Percentiles rank a stretch among this genome's conserved stretches.
These are phyloP conservation scores for Callithrix jacchus DNA, from an alignment of 2,113 vertebrate genomes.

Conservation along the genomic window DNA sequence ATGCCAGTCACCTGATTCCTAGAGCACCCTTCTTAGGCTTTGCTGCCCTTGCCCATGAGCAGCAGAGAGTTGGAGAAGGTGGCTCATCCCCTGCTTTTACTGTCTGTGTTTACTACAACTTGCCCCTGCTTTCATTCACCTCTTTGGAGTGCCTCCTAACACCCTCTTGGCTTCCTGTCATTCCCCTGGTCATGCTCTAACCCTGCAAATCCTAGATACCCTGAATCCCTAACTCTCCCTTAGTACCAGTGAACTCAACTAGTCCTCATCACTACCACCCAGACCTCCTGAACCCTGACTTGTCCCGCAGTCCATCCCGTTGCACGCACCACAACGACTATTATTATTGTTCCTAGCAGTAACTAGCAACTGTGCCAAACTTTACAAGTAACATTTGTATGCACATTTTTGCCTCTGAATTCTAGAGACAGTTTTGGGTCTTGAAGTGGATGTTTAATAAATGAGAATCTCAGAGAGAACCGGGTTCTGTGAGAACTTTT, in stretches of 20 bases:
- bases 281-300: background rate
- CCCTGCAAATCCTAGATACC: background rate
- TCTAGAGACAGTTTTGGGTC: background rate
- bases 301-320: background rate
- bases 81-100: background rate
- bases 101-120: background rate
- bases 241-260: background rate
- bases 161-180: background rate
- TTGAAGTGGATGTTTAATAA: background rate
- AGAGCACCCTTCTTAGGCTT: background rate
- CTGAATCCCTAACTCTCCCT: background rate
- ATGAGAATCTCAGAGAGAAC: background rate
- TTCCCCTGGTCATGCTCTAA: background rate
- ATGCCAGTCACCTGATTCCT: background rate
- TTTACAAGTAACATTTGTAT: background rate
- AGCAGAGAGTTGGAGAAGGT: background rate
- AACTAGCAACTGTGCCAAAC: background rate
- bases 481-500: background rate
- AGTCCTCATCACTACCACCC: background rate
- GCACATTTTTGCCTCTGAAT: background rate
- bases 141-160: background rate
- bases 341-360: background rate
- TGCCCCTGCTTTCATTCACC: background rate
- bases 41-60: background rate
- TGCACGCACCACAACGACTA: background rate